phyloP scores from a whole-genome alignment of 2,888 invertebrate species.

The Argyresthia albistria region DNA sequence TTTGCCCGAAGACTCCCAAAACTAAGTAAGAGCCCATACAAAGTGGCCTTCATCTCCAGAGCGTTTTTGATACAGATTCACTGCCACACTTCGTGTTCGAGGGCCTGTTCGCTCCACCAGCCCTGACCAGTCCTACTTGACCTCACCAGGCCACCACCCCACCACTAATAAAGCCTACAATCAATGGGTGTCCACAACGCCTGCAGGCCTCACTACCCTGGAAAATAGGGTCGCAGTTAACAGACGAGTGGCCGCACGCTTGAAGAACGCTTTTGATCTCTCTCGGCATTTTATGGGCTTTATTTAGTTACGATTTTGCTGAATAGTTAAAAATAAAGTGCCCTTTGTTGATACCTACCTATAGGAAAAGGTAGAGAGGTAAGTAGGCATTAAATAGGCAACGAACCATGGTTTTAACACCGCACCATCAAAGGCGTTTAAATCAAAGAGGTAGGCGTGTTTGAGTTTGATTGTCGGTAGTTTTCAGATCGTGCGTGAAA shows the following conservation, averaged over 20 bases:
- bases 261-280: constrained; percentile 42
- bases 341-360: too few relatives aligned
- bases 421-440: too few relatives aligned
- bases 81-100: not conserved
- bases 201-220: not conserved
- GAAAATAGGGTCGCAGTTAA: constrained; percentile 19
- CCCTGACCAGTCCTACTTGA: not conserved
- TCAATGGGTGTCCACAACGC: not conserved
- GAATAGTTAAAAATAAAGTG: too few relatives aligned
- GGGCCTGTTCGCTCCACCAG: not conserved
- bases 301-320: too few relatives aligned
- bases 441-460: too few relatives aligned
- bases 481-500: too few relatives aligned
- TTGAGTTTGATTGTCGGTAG: too few relatives aligned
- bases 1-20: not conserved
- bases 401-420: too few relatives aligned
- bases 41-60: not conserved
- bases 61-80: not conserved
- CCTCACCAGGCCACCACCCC: not conserved
- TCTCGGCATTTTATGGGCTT: too few relatives aligned
- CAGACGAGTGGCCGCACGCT: constrained; percentile 33
- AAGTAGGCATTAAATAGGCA: too few relatives aligned
- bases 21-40: not conserved
- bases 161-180: not conserved
- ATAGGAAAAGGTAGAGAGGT: too few relatives aligned